A percentile compares a stretch with the other conserved stretches of the same genome.
Conservation (phyloP, 2,797 vertebrate species). For the Scolopax bukidnonensis region DNA sequence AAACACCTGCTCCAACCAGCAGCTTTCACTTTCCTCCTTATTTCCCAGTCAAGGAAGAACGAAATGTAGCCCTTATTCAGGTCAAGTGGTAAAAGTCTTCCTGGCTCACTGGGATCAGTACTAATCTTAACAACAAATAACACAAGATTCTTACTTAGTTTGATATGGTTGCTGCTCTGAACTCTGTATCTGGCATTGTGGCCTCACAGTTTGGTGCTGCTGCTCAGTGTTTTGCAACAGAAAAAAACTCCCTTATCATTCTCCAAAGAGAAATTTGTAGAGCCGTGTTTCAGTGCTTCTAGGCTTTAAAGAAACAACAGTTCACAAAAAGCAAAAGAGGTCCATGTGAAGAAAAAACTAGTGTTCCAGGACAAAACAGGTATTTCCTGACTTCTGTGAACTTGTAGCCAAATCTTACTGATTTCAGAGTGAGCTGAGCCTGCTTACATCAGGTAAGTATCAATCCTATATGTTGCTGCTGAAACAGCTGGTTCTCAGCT, state of each 20-base stretch:
- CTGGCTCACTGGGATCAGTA: not conserved
- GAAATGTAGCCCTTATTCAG: not conserved
- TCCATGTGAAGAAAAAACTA: not conserved
- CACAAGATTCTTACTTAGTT: not conserved
- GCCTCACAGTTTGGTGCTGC: not conserved
- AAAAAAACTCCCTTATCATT: not conserved
- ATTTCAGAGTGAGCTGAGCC: not conserved
- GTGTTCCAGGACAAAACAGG: not conserved
- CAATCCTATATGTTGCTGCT: not conserved
- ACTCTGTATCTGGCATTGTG: not conserved
- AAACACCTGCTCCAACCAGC: conserved; percentile 59
- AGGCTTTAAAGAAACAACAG: not conserved
- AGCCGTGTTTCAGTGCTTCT: not conserved
- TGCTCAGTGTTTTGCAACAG: not conserved
- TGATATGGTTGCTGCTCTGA: not conserved
- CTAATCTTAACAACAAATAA: not conserved
- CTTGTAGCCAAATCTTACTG: not conserved
- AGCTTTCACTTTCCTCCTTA: not conserved
- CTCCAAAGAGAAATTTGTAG: not conserved
- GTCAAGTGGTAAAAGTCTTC: not conserved
- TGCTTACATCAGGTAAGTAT: not conserved
- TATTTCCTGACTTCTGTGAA: not conserved
- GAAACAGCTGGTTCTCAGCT: not conserved
- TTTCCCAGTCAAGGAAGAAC: not conserved
- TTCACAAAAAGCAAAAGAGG: not conserved